Conservation (phyloP, 2,797 vertebrate species). For the Setipinna tenuifilis region DNA sequence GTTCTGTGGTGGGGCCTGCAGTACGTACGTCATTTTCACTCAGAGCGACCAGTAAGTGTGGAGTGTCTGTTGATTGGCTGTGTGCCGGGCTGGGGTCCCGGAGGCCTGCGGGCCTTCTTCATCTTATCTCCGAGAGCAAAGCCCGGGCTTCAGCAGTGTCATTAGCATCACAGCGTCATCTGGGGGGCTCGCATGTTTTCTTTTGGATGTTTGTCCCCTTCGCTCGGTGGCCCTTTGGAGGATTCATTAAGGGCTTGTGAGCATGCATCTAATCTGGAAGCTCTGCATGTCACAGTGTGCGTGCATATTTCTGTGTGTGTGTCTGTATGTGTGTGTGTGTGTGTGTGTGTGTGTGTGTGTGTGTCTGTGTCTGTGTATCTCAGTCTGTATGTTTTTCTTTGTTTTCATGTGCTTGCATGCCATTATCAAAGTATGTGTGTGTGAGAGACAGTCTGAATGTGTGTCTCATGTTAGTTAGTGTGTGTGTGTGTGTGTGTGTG, state of each 20-base stretch:
- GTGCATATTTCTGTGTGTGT: neutral
- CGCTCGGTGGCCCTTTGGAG: neutral
- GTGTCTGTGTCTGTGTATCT: neutral
- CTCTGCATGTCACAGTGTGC: neutral
- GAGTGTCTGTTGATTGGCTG: neutral
- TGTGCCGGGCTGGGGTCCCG: neutral
- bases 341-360: neutral
- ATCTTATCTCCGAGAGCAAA: neutral
- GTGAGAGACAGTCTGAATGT: conserved; percentile 41
- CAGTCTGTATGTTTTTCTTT: neutral
- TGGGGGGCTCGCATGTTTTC: neutral
- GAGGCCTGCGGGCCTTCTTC: neutral
- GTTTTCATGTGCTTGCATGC: neutral
- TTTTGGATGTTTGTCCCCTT: conserved; percentile 20
- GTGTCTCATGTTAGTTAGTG: neutral
- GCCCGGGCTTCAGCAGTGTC: neutral
- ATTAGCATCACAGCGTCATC: conserved; percentile 4
- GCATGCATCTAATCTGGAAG: conserved; percentile 1
- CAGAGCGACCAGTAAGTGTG: neutral
- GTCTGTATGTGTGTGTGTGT: neutral
- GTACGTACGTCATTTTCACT: neutral
- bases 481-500: neutral
- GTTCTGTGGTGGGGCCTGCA: neutral
- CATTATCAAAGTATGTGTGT: neutral
- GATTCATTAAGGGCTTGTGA: conserved; percentile 26